phyloP scores from a whole-genome alignment of 2,113 vertebrate species.

The Agapornis roseicollis region DNA sequence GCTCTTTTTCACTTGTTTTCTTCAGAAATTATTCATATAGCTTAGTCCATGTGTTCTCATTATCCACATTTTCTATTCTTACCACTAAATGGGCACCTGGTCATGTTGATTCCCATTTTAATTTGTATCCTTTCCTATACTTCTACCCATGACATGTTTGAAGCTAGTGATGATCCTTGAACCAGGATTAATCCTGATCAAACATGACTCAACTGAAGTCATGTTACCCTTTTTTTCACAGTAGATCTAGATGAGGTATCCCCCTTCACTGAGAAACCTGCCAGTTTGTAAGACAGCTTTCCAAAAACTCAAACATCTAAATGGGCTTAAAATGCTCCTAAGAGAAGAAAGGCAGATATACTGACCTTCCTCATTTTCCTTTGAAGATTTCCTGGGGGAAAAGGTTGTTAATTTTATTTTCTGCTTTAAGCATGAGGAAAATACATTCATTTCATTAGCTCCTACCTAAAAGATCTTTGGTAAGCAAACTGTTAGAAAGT shows the following conservation, averaged over 20 bases:
- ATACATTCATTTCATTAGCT: slow-evolving; percentile 24
- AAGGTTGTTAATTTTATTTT: slow-evolving; percentile 28
- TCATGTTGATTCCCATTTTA: not conserved
- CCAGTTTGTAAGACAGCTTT: not conserved
- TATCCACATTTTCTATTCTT: not conserved
- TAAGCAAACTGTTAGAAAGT: slow-evolving; percentile 29
- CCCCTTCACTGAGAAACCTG: not conserved
- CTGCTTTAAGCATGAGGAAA: not conserved
- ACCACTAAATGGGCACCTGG: not conserved
- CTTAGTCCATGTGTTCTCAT: not conserved
- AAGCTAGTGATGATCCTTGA: not conserved
- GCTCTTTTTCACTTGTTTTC: not conserved
- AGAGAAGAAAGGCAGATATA: not conserved
- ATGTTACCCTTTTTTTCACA: not conserved
- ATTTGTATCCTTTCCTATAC: not conserved
- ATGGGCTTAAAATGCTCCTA: not conserved
- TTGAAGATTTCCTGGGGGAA: not conserved
- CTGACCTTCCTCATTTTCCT: not conserved
- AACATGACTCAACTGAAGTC: not conserved
- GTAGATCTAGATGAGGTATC: not conserved
- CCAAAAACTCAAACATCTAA: not conserved
- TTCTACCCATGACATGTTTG: not conserved
- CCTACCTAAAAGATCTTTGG: not conserved
- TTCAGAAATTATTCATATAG: not conserved
- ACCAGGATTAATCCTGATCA: not conserved